Evolutionary conservation across 2,797 vertebrate species (phyloP).

Genomic region (Botia kubotai): DNA sequence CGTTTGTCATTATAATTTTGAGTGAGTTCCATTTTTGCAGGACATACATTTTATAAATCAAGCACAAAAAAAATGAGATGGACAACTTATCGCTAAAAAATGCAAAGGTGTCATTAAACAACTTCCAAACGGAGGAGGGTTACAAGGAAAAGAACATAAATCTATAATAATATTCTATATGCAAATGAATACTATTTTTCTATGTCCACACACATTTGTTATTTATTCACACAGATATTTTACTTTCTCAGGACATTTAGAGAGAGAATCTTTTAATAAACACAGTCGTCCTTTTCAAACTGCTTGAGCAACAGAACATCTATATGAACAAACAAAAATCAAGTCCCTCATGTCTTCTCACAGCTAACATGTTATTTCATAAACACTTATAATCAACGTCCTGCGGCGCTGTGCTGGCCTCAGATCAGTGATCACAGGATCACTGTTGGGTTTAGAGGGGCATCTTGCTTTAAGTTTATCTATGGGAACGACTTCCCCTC

Average conservation of each 20-base stretch:
- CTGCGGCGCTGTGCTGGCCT: not conserved
- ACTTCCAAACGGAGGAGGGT: slow-evolving; percentile 9
- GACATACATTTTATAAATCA: slow-evolving; percentile 33
- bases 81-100: slow-evolving; percentile 25
- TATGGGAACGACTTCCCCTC: not conserved
- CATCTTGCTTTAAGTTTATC: too few species aligned
- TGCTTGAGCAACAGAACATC: too few species aligned
- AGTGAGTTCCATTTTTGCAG: slow-evolving; percentile 22
- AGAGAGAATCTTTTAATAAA: too few species aligned
- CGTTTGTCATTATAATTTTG: slow-evolving; percentile 58
- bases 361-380: too few species aligned
- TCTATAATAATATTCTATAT: not conserved
- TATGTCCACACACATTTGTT: not conserved
- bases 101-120: slow-evolving; percentile 28
- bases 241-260: too few species aligned
- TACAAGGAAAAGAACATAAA: not conserved
- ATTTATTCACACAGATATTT: too few species aligned
- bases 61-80: slow-evolving; percentile 1
- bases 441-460: not conserved
- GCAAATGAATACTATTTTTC: not conserved
- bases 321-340: too few species aligned
- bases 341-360: too few species aligned
- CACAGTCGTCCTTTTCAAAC: too few species aligned
- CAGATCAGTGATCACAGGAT: not conserved
- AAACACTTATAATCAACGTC: not conserved